phyloP scores from a whole-genome alignment of 2,888 invertebrate genomes.

The Phortica magna region DNA sequence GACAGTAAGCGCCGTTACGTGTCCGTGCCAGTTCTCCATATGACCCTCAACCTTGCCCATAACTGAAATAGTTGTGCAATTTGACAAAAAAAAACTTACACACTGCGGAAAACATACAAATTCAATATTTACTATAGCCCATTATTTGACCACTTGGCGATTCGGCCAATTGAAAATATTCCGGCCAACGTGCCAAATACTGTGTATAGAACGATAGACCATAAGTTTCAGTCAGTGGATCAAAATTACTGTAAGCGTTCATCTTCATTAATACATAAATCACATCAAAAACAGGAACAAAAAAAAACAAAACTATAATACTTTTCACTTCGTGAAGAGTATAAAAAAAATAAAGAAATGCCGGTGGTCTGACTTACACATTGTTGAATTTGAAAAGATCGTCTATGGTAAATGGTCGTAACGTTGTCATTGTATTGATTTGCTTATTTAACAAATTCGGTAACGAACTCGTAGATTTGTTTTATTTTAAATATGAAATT shows the following conservation, averaged over 20 bases:
- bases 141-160: constrained; percentile 97
- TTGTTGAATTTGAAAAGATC: constrained; percentile 97
- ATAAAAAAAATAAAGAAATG: background rate
- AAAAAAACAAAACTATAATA: no score
- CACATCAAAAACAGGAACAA: constrained; percentile 6
- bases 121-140: constrained; percentile 93
- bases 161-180: constrained; percentile 97
- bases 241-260: constrained; percentile 88
- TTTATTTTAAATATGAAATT: no score
- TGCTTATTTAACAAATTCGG: no score
- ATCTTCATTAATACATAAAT: background rate
- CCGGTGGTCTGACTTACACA: constrained; percentile 84
- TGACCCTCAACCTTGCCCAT: constrained; percentile 99
- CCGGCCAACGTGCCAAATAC: constrained; percentile 98
- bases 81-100: background rate
- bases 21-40: constrained; percentile 98
- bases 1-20: constrained; percentile 98
- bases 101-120: background rate
- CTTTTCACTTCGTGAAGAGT: no score
- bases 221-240: constrained; percentile 98
- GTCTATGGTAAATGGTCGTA: constrained; percentile 94
- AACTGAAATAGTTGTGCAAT: constrained; percentile 81
- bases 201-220: constrained; percentile 97
- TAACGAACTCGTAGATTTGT: no score
- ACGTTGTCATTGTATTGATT: constrained; percentile 86